phyloP scores from a whole-genome alignment of 1,140 invertebrate genomes.

The Drosophila virilis region DNA sequence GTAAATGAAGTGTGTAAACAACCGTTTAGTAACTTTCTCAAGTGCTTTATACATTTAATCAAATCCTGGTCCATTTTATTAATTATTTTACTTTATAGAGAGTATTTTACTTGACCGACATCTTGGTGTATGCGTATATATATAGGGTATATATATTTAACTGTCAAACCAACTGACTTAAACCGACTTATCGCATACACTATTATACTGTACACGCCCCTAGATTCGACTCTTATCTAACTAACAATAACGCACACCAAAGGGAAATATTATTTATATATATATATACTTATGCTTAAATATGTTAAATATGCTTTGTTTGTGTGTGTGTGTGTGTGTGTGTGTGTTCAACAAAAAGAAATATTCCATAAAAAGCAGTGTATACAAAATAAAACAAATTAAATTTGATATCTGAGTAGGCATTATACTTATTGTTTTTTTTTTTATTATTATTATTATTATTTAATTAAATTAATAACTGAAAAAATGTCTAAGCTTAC shows the following conservation, averaged over 20 bases:
- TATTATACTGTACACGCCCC: slow-evolving; percentile 36
- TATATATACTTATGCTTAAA: slow-evolving; percentile 18
- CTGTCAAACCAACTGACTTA: slow-evolving; percentile 35
- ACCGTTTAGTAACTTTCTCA: slow-evolving; percentile 72
- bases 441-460: slow-evolving; percentile 41
- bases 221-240: slow-evolving; percentile 43
- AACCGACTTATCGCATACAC: slow-evolving; percentile 40
- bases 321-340: too few relatives aligned
- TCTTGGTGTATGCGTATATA: slow-evolving; percentile 15
- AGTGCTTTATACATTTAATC: slow-evolving; percentile 67
- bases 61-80: slow-evolving; percentile 69
- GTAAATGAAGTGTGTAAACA: slow-evolving; percentile 49
- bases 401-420: slow-evolving; percentile 58
- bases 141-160: slow-evolving; percentile 52
- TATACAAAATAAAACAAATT: slow-evolving; percentile 29
- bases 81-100: slow-evolving; percentile 21
- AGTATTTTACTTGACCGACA: slow-evolving; percentile 19
- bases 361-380: slow-evolving; percentile 7
- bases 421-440: slow-evolving; percentile 24
- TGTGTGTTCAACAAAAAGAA: slow-evolving; percentile 1
- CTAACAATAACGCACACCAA: slow-evolving; percentile 66
- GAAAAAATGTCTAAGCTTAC: slow-evolving; percentile 49
- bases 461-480: slow-evolving; percentile 58
- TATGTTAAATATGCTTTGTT: slow-evolving; percentile 20
- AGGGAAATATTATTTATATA: slow-evolving; percentile 16